phyloP scores from a whole-genome alignment of 2,797 vertebrate species.

The Neosilurus mollespiculum region DNA sequence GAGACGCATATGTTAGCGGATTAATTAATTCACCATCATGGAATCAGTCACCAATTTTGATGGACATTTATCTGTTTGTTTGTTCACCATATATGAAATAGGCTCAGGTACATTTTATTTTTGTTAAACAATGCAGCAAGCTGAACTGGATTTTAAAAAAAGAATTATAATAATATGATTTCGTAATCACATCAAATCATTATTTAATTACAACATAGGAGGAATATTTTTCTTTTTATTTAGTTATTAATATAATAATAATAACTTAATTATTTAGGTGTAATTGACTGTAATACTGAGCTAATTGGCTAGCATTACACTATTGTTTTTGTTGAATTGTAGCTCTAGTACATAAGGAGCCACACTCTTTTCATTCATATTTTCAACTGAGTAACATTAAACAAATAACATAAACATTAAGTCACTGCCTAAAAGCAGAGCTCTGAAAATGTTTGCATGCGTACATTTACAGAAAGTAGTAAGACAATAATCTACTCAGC shows the following conservation, averaged over 20 bases:
- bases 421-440: too few relatives aligned
- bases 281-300: not conserved
- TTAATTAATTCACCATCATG: constrained; percentile 39
- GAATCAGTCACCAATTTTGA: not conserved
- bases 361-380: not conserved
- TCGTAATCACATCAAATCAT: not conserved
- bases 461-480: too few relatives aligned
- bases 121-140: not conserved
- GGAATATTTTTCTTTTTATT: not conserved
- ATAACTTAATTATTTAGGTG: not conserved
- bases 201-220: not conserved
- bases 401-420: too few relatives aligned
- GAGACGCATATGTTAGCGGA: constrained; percentile 60
- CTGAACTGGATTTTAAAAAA: not conserved
- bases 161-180: not conserved
- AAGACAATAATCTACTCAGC: too few relatives aligned
- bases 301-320: not conserved
- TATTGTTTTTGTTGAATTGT: not conserved
- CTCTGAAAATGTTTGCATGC: too few relatives aligned
- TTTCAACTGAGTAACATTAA: not conserved
- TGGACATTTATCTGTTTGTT: not conserved
- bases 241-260: too few relatives aligned
- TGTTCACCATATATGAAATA: not conserved
- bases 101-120: not conserved
- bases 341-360: not conserved